phyloP scores from a whole-genome alignment of 2,888 invertebrate genomes.

The Elegia similella region DNA sequence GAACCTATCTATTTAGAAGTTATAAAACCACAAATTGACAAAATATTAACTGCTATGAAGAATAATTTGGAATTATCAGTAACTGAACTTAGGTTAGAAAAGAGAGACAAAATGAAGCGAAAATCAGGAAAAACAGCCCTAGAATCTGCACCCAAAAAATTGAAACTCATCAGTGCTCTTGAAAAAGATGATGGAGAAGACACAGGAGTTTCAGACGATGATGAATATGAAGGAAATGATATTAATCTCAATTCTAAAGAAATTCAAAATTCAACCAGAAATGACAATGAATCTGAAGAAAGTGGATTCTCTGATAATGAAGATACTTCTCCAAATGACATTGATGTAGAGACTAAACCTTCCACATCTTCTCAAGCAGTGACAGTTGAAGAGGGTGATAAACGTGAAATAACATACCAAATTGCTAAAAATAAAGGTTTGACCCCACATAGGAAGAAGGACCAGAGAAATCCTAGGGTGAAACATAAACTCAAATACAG shows the following conservation, averaged over 20 bases:
- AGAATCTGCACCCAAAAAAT: slow-evolving; percentile 57
- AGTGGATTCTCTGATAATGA: slow-evolving; percentile 73
- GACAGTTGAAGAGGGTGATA: slow-evolving; percentile 72
- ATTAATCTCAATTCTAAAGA: slow-evolving; percentile 37
- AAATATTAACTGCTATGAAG: slow-evolving; percentile 80
- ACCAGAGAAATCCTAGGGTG: slow-evolving; percentile 96
- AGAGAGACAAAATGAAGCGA: slow-evolving; percentile 49
- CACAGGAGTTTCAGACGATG: slow-evolving; percentile 69
- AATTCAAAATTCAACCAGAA: slow-evolving; percentile 35
- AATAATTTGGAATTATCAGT: slow-evolving; percentile 61
- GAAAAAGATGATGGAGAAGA: slow-evolving; percentile 70
- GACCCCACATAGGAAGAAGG: slow-evolving; percentile 94
- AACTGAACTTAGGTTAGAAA: slow-evolving; percentile 39
- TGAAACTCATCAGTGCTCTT: slow-evolving; percentile 63
- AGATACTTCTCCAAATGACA: slow-evolving; percentile 46
- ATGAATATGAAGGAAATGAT: slow-evolving; percentile 65
- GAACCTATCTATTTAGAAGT: slow-evolving; percentile 86
- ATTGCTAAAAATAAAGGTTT: slow-evolving; percentile 98
- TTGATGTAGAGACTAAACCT: slow-evolving; percentile 54
- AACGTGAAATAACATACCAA: slow-evolving; percentile 94
- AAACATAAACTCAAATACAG: slow-evolving; percentile 96
- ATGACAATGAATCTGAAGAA: slow-evolving; percentile 63
- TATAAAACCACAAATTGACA: slow-evolving; percentile 85
- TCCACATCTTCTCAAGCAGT: slow-evolving; percentile 55
- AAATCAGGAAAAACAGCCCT: slow-evolving; percentile 45